Evolutionary conservation across 2,797 vertebrate genomes (phyloP), one percentile per base, ranked within the genome.

Genomic region (Xiphophorus birchmanni): DNA sequence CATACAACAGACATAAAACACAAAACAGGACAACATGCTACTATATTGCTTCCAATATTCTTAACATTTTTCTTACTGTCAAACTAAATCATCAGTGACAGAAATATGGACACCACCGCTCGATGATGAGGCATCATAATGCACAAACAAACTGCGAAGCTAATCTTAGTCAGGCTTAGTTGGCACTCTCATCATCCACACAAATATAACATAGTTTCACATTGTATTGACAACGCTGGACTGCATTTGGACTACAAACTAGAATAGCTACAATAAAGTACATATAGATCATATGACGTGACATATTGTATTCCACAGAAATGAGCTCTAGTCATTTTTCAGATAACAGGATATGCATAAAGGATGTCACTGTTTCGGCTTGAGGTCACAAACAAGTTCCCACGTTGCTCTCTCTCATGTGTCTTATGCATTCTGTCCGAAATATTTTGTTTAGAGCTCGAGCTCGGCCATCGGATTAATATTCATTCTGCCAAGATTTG

Each of bases 21-120:
- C 95, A 96, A 96, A 96, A 96, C 95, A 96, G 95, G 95, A 96
- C 96, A 94, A 96, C 96, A 96, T 96, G 96, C 96, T 96, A 96
- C 96, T 96, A 96, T 96, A 96, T 96, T 96, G 96, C 96, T 96
- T 96, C 95, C 95, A 96, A 95, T 96, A 96, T 96, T 96, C 96
- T 96, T 96, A 96, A 96, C 94, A 95, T 96, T 96, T 71, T 96
- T 96, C 94, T 96, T 95, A 95, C 95, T 95, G 95, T 96, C 94
- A 95, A 95, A 95, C 93, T 94, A 96, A 95, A 96, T 95, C 88
- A 93, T 96, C 95, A 95, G 94, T 96, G 95, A 96, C 95, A 95
- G 95, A 94, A 95, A 96, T 95, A 96, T 96, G 95, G 95, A 96
- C 95, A 96, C 95, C 95, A 95, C 94, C 94, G 88, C 93, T 87